Evolutionary conservation across 2,113 vertebrate species (phyloP).

Genomic region (Ariopsis seemanni): DNA sequence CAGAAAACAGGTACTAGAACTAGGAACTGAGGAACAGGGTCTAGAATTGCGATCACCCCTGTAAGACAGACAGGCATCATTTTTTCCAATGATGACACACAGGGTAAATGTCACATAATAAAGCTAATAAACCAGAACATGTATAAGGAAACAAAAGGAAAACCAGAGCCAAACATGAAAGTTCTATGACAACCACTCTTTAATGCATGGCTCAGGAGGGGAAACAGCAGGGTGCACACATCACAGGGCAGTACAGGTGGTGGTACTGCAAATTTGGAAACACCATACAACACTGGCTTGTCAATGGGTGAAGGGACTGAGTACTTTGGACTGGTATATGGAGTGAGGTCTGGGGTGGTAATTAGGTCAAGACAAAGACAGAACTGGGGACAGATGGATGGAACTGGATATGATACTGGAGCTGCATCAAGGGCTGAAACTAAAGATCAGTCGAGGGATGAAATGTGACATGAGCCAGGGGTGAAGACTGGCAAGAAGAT

Average conservation of each 20-base stretch:
- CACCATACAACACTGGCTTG: not conserved
- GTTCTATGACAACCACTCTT: not conserved
- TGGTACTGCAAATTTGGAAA: not conserved
- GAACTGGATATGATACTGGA: slow-evolving; percentile 3
- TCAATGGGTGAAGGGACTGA: not conserved
- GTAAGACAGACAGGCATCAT: not conserved
- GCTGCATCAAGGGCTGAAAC: slow-evolving; percentile 3
- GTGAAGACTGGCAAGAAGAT: not conserved
- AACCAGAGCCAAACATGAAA: not conserved
- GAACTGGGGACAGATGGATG: slow-evolving; percentile 1
- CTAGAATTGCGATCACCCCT: not conserved
- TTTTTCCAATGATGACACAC: not conserved
- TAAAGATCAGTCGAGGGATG: not conserved
- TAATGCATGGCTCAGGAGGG: too few species aligned
- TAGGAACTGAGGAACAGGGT: not conserved
- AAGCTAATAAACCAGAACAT: not conserved
- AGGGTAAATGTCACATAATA: not conserved
- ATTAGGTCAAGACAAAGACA: slow-evolving; percentile 11
- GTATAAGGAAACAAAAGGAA: not conserved
- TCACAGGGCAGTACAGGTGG: not conserved
- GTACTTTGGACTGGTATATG: not conserved
- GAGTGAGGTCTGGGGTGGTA: not conserved
- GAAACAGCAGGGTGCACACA: not conserved
- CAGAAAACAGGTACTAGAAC: not conserved
- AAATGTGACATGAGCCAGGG: slow-evolving; percentile 14